Base-by-base conservation (phyloP, 2,113 vertebrate genomes). In the Meriones unguiculatus region DNA sequence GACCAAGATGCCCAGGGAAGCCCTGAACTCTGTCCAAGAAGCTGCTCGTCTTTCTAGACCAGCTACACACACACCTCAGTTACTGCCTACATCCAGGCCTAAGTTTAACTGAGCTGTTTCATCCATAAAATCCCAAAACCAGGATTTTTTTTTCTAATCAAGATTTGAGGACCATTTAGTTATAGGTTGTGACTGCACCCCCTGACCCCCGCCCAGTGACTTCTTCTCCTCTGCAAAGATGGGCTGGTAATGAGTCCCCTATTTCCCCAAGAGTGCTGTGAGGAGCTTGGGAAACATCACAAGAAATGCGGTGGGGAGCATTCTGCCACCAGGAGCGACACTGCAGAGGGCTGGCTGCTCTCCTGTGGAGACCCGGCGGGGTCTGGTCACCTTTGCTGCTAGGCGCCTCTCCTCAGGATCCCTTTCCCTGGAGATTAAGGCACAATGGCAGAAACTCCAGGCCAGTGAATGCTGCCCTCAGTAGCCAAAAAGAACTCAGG, bases 401-500 rank as follows among this genome's bases (percentile, higher is more conserved):
- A 80, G 90, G 89, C 12, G 30, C 69, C 86, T 86, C 24, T 57
- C n/a, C 73, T 62, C 6, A 86, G 65, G 65, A 85, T 30, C 25
- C 77, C 67, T 54, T 32, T 54, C n/a, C 17, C 54, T 91, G 50
- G 82, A 67, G 59, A 70, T 41, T 69, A 70, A 89, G 32, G 84
- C 70, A 69, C 32, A 32, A 1, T 5, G n/a, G 54, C 62, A 75
- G 90, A 89, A 81, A 90, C 69, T 85, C 72, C 85, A 89, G 72
- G 18, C 22, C 90, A 41, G 17, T 3, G 20, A 87, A 54, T 20
- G 67, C 52, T 67, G 64, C 76, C 32, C 78, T 15, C 57, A 94
- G 96, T 94, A 80, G 97, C 98, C 97, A 97, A 89, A 89, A 97
- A 95, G 98, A 97, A 97, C 88, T 94, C 70, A 64, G 38, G 88